A percentile compares a stretch with the other conserved stretches of the same genome.
Evolutionary conservation across 2,888 invertebrate genomes (phyloP).

Genomic region (Parnassius mnemosyne): DNA sequence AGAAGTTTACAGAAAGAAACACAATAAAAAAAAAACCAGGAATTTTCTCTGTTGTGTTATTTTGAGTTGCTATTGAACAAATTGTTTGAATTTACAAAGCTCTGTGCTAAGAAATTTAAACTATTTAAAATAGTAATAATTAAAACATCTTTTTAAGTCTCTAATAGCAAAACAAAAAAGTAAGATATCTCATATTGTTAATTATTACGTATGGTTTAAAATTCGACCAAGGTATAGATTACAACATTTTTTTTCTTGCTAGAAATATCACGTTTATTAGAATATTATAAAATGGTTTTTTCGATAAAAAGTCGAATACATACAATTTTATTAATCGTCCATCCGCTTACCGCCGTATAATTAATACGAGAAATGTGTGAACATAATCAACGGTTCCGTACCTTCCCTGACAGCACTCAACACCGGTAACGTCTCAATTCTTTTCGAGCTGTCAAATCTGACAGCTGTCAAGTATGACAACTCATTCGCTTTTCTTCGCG

Average conservation of each 20-base stretch:
- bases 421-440: conserved; percentile 59
- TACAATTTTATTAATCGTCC: conserved; percentile 22
- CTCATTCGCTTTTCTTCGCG: conserved; percentile 51
- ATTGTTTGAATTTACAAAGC: no score
- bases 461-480: conserved; percentile 47
- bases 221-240: background rate
- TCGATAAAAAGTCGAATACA: conserved; percentile 14
- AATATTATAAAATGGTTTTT: background rate
- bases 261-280: conserved; percentile 1
- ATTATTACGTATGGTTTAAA: background rate
- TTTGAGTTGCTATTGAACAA: no score
- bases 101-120: no score
- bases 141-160: background rate
- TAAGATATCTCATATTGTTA: conserved; percentile 4
- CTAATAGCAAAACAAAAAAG: conserved; percentile 1
- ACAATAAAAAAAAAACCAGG: no score
- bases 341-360: conserved; percentile 52
- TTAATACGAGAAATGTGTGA: conserved; percentile 67
- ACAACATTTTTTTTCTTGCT: background rate
- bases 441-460: conserved; percentile 56
- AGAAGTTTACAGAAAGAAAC: no score
- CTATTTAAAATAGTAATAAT: no score
- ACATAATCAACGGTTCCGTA: conserved; percentile 66
- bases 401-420: conserved; percentile 54
- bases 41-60: no score